Evolutionary conservation across 2,113 vertebrate genomes (phyloP).

Genomic region (Hippocampus abdominalis): DNA sequence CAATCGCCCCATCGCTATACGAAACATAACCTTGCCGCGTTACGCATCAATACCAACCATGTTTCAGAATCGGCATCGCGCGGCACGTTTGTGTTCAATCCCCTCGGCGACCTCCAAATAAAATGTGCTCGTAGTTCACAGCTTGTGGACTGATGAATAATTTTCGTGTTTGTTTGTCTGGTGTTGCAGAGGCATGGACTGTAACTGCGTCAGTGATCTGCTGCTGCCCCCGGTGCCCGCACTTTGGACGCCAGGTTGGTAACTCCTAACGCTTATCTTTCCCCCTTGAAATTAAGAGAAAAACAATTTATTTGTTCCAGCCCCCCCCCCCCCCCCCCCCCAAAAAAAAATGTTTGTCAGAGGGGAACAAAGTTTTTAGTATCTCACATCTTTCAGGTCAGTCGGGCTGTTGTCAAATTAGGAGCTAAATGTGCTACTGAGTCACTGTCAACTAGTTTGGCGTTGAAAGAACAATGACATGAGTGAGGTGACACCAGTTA

Average conservation of each 20-base stretch:
- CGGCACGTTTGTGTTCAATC: conserved; percentile 12
- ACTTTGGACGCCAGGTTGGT: conserved; percentile 90
- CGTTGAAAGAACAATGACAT: not conserved
- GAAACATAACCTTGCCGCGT: conserved; percentile 58
- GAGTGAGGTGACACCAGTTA: not conserved
- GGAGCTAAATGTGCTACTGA: not conserved
- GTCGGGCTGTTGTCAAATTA: not conserved
- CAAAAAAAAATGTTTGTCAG: not conserved
- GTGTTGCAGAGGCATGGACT: conserved; percentile 82
- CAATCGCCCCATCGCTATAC: conserved; percentile 60
- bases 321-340: no score
- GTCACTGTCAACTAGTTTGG: not conserved
- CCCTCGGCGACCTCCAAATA: conserved; percentile 9
- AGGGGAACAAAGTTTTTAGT: no score
- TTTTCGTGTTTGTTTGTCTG: conserved; percentile 37
- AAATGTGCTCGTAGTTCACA: not conserved
- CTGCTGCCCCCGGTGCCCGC: conserved; percentile 87
- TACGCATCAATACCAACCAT: conserved; percentile 53
- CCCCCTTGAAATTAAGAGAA: no score
- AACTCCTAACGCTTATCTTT: not conserved
- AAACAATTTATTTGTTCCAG: no score
- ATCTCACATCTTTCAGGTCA: not conserved
- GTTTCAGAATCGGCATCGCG: conserved; percentile 34
- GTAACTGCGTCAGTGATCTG: conserved; percentile 90
- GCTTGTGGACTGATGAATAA: not conserved